Conservation (phyloP, 1,140 invertebrate genomes). For the Drosophila erecta region DNA sequence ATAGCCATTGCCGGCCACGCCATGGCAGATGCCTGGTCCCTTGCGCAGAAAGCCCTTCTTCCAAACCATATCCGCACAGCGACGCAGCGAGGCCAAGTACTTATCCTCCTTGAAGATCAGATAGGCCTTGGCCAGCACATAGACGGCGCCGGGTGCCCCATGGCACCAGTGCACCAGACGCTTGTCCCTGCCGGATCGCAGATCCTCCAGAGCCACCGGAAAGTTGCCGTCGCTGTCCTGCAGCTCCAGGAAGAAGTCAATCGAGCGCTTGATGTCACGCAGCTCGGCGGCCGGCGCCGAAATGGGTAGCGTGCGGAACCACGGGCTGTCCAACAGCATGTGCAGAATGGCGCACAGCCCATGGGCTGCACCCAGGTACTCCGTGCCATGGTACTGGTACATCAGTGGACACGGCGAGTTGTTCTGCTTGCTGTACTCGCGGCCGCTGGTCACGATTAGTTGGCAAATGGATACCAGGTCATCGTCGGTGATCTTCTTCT, state of each 20-base stretch:
- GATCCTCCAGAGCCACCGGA: slow-evolving; percentile 91
- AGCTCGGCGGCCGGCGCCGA: slow-evolving; percentile 87
- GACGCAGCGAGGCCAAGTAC: slow-evolving; percentile 89
- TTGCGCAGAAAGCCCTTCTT: slow-evolving; percentile 91
- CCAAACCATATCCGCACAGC: slow-evolving; percentile 92
- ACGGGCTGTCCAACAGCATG: slow-evolving; percentile 85
- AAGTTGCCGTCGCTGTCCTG: slow-evolving; percentile 91
- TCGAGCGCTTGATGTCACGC: slow-evolving; percentile 85
- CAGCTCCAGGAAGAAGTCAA: slow-evolving; percentile 87
- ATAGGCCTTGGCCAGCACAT: slow-evolving; percentile 93
- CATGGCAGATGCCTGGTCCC: slow-evolving; percentile 94
- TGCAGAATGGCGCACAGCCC: slow-evolving; percentile 89
- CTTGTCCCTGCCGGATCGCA: slow-evolving; percentile 84
- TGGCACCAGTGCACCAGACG: slow-evolving; percentile 95
- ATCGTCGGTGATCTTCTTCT: slow-evolving; percentile 85
- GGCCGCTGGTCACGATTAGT: slow-evolving; percentile 89
- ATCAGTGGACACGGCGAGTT: slow-evolving; percentile 90
- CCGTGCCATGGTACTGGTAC: slow-evolving; percentile 94
- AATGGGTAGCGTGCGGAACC: slow-evolving; percentile 79
- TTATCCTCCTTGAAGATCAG: slow-evolving; percentile 90
- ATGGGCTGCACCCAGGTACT: slow-evolving; percentile 94
- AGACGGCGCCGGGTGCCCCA: slow-evolving; percentile 92
- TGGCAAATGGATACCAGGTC: slow-evolving; percentile 88
- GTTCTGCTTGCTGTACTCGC: slow-evolving; percentile 87
- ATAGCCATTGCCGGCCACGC: slow-evolving; percentile 93